Percentiles rank a stretch among this genome's conserved stretches.
Conservation (phyloP, 2,888 invertebrate species). For the Drosophila subsilvestris region DNA sequence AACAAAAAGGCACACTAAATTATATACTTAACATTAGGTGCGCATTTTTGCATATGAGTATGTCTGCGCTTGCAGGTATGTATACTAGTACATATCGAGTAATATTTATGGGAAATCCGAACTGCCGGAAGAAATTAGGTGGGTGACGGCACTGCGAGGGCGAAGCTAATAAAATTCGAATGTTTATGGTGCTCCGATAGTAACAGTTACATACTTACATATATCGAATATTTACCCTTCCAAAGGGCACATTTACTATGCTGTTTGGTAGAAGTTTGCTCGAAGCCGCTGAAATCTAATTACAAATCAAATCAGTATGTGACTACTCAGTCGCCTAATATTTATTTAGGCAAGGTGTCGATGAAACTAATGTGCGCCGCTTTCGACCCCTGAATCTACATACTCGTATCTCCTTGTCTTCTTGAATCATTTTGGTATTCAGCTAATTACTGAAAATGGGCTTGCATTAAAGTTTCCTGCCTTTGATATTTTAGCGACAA, state of each 20-base stretch:
- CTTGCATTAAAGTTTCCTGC: conserved; percentile 11
- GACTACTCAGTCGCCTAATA: not conserved
- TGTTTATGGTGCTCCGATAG: conserved; percentile 39
- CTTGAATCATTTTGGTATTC: conserved; percentile 34
- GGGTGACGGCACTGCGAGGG: not conserved
- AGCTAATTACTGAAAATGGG: conserved; percentile 38
- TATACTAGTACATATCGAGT: not conserved
- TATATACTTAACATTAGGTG: conserved; percentile 4
- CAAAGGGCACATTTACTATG: not conserved
- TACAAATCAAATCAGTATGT: too few relatives aligned
- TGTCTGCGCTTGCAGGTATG: not conserved
- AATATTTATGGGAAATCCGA: not conserved
- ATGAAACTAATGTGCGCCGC: not conserved
- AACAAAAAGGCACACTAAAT: conserved; percentile 6
- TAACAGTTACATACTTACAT: conserved; percentile 13
- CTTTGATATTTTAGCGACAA: conserved; percentile 48
- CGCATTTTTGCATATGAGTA: conserved; percentile 4
- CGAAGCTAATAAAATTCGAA: conserved; percentile 40
- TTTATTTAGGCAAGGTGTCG: not conserved
- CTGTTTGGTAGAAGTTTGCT: too few relatives aligned
- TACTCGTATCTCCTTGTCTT: conserved; percentile 17
- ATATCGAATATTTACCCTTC: not conserved
- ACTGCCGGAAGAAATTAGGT: conserved; percentile 13
- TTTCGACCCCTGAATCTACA: too few relatives aligned
- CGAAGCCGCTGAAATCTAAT: too few relatives aligned